Base-by-base conservation (phyloP, 2,797 vertebrate genomes). In the Lates japonicus region DNA sequence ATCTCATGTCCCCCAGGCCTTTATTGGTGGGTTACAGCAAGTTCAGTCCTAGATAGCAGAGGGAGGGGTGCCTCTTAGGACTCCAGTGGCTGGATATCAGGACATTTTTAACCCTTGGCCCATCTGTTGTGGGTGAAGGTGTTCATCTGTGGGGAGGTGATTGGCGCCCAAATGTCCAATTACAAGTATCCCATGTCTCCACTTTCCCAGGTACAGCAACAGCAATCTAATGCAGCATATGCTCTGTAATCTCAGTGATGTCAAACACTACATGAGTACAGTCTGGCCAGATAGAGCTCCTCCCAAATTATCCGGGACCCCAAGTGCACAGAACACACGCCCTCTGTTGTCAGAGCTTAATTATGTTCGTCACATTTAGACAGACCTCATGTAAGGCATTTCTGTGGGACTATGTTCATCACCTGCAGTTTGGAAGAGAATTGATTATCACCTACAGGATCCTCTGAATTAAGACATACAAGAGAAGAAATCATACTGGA, bases 221-320 rank as follows among this genome's bases (percentile, higher is more conserved):
- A 89, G 91, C 85, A 88, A 89, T 82, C 83, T 88, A 74, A 86
- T 73, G 84, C 51, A 52, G 78, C 78, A 76, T 79, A 76, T 59
- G 81, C 91, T 93, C 94, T 96, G 78, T 95, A 95, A 95, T 95
- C 94, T 95, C 94, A 95, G 82, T 57, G 69, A 91, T 70, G 90
- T 92, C 91, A 91, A 84, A 86, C 82, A 83, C 83, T 84, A 79
- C 88, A 93, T 78, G 81, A 85, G 79, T 83, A 25, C 42, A 75
- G 83, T 75, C 76, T 83, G n/a, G n/a, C 70, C 84, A 86, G 81
- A 91, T 83, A 81, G 74, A 70, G 74, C 73, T 80, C 66, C 73
- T 80, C 66, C 12, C 48, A 65, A 61, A 64, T 33, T 55, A 51
- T 63, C 1, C 11, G 82, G 83, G 83, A 78, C 74, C 82, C 65